A percentile compares a stretch with the other conserved stretches of the same genome.
Evolutionary conservation across 2,113 vertebrate species (phyloP).

Genomic region (Acanthisitta chloris): DNA sequence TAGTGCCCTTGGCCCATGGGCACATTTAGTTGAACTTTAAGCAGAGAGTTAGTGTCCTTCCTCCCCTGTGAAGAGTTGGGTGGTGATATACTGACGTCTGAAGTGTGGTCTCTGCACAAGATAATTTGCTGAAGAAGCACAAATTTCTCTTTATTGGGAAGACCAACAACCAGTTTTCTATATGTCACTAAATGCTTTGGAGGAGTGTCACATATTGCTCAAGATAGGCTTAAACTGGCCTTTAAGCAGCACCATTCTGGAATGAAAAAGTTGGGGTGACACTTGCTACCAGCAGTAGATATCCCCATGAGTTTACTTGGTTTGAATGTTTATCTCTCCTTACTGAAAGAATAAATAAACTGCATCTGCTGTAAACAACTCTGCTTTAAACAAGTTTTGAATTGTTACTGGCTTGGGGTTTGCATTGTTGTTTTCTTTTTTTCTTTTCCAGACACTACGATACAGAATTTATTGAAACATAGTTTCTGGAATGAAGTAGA

Average conservation of each 20-base stretch:
- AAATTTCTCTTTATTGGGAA: background rate
- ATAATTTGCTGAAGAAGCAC: background rate
- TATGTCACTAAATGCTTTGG: background rate
- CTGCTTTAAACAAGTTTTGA: no score
- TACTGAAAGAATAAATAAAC: background rate
- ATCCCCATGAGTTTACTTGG: background rate
- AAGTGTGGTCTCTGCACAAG: background rate
- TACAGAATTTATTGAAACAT: conserved; percentile 24
- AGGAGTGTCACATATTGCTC: background rate
- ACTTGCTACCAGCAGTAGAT: background rate
- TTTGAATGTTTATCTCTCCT: background rate
- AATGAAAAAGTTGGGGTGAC: background rate
- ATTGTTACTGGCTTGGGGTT: background rate
- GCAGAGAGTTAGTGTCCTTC: background rate
- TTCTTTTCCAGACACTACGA: conserved; percentile 66
- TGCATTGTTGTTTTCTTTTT: background rate
- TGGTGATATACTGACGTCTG: background rate
- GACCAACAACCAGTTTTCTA: fast-evolving
- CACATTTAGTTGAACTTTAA: fast-evolving
- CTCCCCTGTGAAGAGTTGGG: background rate
- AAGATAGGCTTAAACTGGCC: background rate
- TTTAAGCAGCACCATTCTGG: background rate
- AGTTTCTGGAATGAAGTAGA: conserved; percentile 61
- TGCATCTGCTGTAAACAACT: background rate
- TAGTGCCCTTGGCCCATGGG: background rate